Base-by-base conservation (phyloP, 2,888 invertebrate species). In the Lutraria lutraria region DNA sequence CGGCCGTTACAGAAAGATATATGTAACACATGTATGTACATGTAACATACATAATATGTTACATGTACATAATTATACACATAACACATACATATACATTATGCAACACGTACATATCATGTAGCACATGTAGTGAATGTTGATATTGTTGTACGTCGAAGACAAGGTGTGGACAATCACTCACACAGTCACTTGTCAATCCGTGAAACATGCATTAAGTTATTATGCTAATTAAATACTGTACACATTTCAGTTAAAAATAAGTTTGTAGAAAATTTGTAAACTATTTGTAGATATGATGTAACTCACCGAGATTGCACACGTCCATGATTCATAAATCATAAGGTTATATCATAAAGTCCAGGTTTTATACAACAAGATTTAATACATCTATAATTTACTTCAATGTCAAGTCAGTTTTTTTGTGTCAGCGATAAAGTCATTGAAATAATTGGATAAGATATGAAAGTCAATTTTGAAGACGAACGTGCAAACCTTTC, bases 311-410 rank as follows among this genome's bases (percentile, higher is more conserved):
- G 4, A 31, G 25, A 34, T 1, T 15, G 3, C 6, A 19, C 0
- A 29, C 31, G 29, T 76, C 76, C 34, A 76, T 76, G 76, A 76
- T 76, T 34, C 31, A 76, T 76, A 76, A 76, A 34, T 76, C 76
- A 76, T 19, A 68, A 8, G 12, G 63, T 68, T 68, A 68, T n/a
- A n/a, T 10, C 63, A 68, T 25, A n/a, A 68, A 68, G n/a, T 25
- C 25, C 63, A 25, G n/a, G 6, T 68, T 68, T 68, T 21, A 68
- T 68, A 68, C 25, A 68, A 25, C n/a, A 68, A 68, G 25, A 6
- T 68, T 12, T 25, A 25, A n/a, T 25, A 68, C 63, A 68, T 68
- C n/a, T 68, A 6, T 13, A 68, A 25, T 68, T 68, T 25, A 68
- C 63, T 25, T n/a, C n/a, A n/a, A n/a, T n/a, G 63, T 3, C 12